Base-by-base conservation (phyloP, 2,113 vertebrate genomes). In the Heliornis fulica region DNA sequence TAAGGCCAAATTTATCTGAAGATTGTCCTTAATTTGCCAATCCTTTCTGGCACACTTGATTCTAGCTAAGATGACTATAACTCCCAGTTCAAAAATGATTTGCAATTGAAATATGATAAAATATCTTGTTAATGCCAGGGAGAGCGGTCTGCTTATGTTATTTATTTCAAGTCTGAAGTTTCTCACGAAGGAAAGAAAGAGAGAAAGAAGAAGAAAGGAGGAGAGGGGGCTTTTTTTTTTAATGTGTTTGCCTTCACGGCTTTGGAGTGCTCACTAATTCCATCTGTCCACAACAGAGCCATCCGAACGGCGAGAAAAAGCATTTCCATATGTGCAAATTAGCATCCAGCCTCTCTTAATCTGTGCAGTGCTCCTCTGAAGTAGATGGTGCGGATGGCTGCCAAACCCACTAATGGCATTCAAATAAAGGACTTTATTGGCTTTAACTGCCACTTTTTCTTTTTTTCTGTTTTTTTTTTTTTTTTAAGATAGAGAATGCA, bases 301-400 rank as follows among this genome's bases (percentile, higher is more conserved):
- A 98, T 98, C 91, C 94, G 98, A 97, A 97, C 98, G 94, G 98
- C 98, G 98, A 98, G 98, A 99, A 98, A 99, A 98, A 99, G 98
- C 98, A 98, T 99, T 99, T 99, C 99, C 99, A 99, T 99, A 99
- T 99, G 99, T 98, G 98, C 98, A 99, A 99, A 99, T 99, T 99
- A 99, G 98, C 98, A 98, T 98, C 97, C 98, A 98, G 98, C 98
- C 98, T 98, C 98, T 97, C 98, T 98, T 98, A 98, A 98, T 98
- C 98, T 98, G 97, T 91, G 96, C 97, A 94, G 83, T 97, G 98
- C 97, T 97, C 98, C 98, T 98, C 98, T 98, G 98, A 98, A 98
- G 98, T 98, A 92, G 97, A 98, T 97, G 97, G 97, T 8, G 90
- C 79, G 95, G 97, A 96, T 78, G 97, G 92, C 97, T 99, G 98